Conservation (phyloP, 1,140 invertebrate species). For the Cydia splendana region DNA sequence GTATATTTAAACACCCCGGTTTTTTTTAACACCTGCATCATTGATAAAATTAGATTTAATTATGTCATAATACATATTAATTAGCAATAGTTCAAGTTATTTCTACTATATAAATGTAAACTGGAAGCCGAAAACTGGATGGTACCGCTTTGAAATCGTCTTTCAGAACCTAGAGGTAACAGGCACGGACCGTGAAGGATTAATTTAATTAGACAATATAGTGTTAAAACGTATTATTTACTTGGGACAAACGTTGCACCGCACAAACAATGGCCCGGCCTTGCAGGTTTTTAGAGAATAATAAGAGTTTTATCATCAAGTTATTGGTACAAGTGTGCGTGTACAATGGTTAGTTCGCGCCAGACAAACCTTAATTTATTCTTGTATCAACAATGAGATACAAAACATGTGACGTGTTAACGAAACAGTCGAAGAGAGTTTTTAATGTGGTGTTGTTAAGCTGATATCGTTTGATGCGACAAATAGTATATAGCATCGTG, state of each 20-base stretch:
- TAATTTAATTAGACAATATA: slow-evolving; percentile 33
- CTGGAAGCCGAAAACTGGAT: neutral
- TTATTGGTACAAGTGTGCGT: slow-evolving; percentile 19
- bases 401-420: slow-evolving; percentile 25
- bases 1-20: too few relatives aligned
- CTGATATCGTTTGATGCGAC: neutral
- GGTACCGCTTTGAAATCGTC: neutral
- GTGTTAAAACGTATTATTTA: slow-evolving; percentile 19
- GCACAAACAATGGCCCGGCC: slow-evolving; percentile 9
- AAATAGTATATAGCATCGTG: neutral
- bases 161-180: slow-evolving; percentile 20
- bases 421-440: neutral
- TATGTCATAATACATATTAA: neutral
- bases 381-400: slow-evolving; percentile 12
- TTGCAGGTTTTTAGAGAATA: slow-evolving; percentile 30
- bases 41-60: too few relatives aligned
- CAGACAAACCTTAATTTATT: slow-evolving; percentile 16
- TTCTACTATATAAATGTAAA: neutral
- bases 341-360: slow-evolving; percentile 3
- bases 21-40: too few relatives aligned
- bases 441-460: slow-evolving; percentile 6
- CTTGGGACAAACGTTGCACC: slow-evolving; percentile 23
- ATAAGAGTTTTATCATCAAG: slow-evolving; percentile 17
- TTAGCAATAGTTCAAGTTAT: neutral
- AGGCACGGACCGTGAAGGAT: slow-evolving; percentile 25